Percentiles rank a stretch among this genome's conserved stretches.
Conservation (phyloP, 2,113 vertebrate genomes). For the Tragulus kanchil region DNA sequence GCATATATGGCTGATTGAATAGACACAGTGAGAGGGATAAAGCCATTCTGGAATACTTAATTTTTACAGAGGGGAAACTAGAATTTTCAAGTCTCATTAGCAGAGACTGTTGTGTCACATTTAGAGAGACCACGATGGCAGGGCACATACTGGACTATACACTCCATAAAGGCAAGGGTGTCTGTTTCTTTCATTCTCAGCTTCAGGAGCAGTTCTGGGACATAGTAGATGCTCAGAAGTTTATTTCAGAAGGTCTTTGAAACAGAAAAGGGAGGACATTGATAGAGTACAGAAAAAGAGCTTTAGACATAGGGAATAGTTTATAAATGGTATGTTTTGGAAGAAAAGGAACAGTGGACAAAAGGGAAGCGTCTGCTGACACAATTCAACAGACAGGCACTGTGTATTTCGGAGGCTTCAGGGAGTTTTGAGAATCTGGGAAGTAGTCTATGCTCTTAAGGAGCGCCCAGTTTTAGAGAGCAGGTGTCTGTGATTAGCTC, state of each 20-base stretch:
- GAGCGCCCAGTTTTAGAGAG: not conserved
- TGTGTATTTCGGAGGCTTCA: not conserved
- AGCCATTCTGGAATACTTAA: not conserved
- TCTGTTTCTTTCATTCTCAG: not conserved
- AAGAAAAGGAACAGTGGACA: slow-evolving; percentile 48
- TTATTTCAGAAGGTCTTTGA: slow-evolving; percentile 57
- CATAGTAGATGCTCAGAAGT: slow-evolving; percentile 44
- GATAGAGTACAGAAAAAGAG: not conserved
- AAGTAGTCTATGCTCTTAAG: not conserved
- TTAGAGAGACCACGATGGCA: not conserved
- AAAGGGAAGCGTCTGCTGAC: not conserved
- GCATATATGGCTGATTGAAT: slow-evolving; percentile 14
- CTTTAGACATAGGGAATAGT: not conserved
- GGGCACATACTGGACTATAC: not conserved
- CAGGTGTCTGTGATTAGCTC: not conserved
- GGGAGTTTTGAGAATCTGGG: slow-evolving; percentile 26
- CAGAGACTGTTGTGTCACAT: not conserved
- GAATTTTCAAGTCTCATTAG: slow-evolving; percentile 44
- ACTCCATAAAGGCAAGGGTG: not conserved
- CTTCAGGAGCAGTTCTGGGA: slow-evolving; percentile 18
- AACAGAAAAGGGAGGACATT: not conserved
- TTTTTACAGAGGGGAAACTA: slow-evolving; percentile 20
- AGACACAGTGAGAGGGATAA: not conserved
- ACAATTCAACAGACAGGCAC: not conserved
- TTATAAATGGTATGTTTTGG: not conserved